Evolutionary conservation across 2,797 vertebrate genomes (phyloP).

Genomic region (Nannoperca australis): DNA sequence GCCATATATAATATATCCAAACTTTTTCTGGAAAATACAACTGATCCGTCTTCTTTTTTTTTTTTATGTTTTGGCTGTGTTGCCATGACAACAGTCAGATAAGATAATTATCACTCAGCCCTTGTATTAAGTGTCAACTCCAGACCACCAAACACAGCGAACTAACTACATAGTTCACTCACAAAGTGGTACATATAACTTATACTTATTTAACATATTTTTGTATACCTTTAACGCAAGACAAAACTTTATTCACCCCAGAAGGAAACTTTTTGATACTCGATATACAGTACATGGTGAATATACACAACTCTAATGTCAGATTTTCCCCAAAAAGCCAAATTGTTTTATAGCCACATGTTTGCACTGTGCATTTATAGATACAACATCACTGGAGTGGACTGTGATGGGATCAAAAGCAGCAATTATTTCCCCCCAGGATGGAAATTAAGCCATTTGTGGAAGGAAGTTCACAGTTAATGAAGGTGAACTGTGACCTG

Average conservation of each 20-base stretch:
- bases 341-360: not conserved
- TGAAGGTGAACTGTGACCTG: conserved; percentile 3
- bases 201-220: too few relatives aligned
- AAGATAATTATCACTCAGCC: too few relatives aligned
- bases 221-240: not conserved
- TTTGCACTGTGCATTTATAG: not conserved
- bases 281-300: not conserved
- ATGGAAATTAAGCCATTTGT: not conserved
- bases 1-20: not conserved
- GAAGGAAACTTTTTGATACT: not conserved
- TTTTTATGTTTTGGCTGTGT: not conserved
- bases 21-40: not conserved
- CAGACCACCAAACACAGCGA: not conserved
- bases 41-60: not conserved
- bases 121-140: not conserved
- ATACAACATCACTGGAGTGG: not conserved
- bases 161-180: not conserved
- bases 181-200: not conserved
- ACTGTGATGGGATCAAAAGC: not conserved
- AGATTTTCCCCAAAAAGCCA: not conserved
- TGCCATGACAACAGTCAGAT: not conserved
- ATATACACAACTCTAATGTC: not conserved
- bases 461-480: not conserved
- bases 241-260: not conserved
- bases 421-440: not conserved